These are phyloP conservation scores for Chalcosyrphus nemorum DNA, from an alignment of 2,888 invertebrate species.

Conservation along the genomic window DNA sequence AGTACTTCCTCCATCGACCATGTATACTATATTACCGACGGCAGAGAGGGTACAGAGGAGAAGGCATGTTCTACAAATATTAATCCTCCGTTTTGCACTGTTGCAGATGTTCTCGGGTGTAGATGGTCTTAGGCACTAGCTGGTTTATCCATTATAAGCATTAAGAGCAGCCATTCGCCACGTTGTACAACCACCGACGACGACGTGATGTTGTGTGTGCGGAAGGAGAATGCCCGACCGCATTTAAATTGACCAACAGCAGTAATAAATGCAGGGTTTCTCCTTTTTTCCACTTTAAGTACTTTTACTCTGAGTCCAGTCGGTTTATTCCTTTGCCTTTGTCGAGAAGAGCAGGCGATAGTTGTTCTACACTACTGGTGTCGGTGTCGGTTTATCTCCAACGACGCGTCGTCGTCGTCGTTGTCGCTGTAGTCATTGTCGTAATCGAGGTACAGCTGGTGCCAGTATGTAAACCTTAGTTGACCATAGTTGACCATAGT, in stretches of 20 bases:
- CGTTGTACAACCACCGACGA: slow-evolving; percentile 32
- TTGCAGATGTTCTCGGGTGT: slow-evolving; percentile 69
- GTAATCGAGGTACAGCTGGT: slow-evolving; percentile 46
- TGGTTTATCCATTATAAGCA: slow-evolving; percentile 66
- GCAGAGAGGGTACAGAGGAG: not conserved
- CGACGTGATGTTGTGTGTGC: slow-evolving; percentile 17
- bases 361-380: not conserved
- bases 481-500: slow-evolving; percentile 48
- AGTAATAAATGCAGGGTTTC: slow-evolving; percentile 61
- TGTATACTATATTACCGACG: not conserved
- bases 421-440: slow-evolving; percentile 16
- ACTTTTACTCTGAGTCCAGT: slow-evolving; percentile 14
- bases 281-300: slow-evolving; percentile 44
- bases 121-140: slow-evolving; percentile 53
- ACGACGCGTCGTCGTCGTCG: slow-evolving; percentile 20
- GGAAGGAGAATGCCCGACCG: slow-evolving; percentile 46
- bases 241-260: slow-evolving; percentile 72
- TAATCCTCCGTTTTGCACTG: slow-evolving; percentile 71
- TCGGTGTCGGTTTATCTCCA: not conserved
- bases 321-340: not conserved
- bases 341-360: not conserved
- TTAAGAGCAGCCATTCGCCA: slow-evolving; percentile 59
- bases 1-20: slow-evolving; percentile 49
- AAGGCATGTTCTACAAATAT: slow-evolving; percentile 69
- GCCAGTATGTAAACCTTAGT: slow-evolving; percentile 50